Conservation (phyloP, 2,888 invertebrate genomes). For the Drosophila borealis region DNA sequence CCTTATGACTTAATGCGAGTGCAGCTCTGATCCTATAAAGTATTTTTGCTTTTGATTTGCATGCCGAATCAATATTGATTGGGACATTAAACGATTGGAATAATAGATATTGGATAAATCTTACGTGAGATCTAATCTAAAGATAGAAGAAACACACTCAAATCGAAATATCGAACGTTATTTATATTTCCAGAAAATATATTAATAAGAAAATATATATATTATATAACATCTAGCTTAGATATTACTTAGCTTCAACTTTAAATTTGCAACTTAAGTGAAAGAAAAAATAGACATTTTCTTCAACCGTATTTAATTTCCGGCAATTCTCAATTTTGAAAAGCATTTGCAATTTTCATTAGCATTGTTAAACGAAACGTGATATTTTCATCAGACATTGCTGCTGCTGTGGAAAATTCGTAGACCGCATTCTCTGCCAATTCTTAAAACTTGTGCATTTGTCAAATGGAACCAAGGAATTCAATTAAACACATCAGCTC, state of each 20-base stretch:
- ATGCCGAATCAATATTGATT: too few relatives aligned
- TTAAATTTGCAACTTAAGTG: constrained; percentile 1
- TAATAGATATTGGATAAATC: too few relatives aligned
- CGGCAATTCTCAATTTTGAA: not conserved
- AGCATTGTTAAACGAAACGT: constrained; percentile 15
- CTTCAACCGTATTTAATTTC: not conserved
- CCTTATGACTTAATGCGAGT: not conserved
- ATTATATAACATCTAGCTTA: not conserved
- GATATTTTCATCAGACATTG: not conserved
- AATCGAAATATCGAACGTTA: too few relatives aligned
- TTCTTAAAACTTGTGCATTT: constrained; percentile 17
- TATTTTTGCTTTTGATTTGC: too few relatives aligned
- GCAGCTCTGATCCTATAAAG: too few relatives aligned
- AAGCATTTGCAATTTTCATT: constrained; percentile 4
- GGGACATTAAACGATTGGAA: too few relatives aligned
- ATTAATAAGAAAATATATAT: too few relatives aligned
- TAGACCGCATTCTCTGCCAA: constrained; percentile 23
- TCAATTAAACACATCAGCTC: constrained; percentile 45
- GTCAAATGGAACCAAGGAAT: constrained; percentile 40
- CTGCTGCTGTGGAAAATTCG: not conserved
- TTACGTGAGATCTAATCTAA: too few relatives aligned
- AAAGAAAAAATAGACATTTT: not conserved
- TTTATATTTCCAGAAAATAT: too few relatives aligned
- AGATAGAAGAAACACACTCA: too few relatives aligned
- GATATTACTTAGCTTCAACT: not conserved